Conservation (phyloP, 2,888 invertebrate genomes). For the Ditylenchus weischeri region DNA sequence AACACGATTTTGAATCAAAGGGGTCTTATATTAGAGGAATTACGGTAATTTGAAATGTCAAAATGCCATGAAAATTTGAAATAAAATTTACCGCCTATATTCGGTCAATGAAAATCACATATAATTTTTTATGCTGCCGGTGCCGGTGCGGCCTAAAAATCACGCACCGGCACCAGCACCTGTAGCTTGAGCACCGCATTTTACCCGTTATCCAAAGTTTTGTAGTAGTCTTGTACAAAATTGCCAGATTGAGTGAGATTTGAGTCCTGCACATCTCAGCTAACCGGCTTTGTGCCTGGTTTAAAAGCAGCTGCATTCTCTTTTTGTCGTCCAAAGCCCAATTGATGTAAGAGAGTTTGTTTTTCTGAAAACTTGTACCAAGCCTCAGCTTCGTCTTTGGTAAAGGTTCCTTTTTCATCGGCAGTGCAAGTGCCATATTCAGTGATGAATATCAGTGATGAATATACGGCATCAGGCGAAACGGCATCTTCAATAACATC, state of each 20-base stretch:
- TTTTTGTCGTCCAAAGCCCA: slow-evolving; percentile 22
- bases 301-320: slow-evolving; percentile 18
- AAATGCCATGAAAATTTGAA: too few species aligned
- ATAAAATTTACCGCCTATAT: too few species aligned
- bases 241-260: slow-evolving; percentile 17
- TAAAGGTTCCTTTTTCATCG: slow-evolving; percentile 18
- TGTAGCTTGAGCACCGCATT: not conserved
- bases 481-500: too few species aligned
- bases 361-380: slow-evolving; percentile 24
- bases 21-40: too few species aligned
- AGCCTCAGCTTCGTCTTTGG: not conserved
- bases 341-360: slow-evolving; percentile 22
- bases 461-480: too few species aligned
- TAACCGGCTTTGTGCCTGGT: slow-evolving; percentile 11
- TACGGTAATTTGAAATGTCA: too few species aligned
- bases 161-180: too few species aligned
- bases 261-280: slow-evolving; percentile 13
- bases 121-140: too few species aligned
- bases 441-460: slow-evolving; percentile 29
- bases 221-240: slow-evolving; percentile 6
- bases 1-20: too few species aligned
- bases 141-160: too few species aligned
- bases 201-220: not conserved
- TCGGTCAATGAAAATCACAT: too few species aligned
- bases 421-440: slow-evolving; percentile 30